These are phyloP conservation scores for Nemurella pictetii DNA, from an alignment of 2,888 invertebrate genomes.

Conservation along the genomic window DNA sequence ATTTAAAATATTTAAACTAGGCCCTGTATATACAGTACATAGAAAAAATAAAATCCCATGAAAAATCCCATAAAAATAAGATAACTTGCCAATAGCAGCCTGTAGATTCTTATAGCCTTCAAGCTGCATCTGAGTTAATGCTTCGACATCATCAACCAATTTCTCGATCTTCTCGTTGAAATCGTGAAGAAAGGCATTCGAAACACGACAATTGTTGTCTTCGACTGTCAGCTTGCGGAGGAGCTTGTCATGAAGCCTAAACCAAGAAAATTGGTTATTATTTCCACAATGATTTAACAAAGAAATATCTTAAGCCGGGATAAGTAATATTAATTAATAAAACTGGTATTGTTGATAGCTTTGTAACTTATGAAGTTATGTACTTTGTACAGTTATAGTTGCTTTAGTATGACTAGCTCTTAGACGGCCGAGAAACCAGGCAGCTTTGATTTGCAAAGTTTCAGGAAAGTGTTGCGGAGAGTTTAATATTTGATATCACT, in stretches of 20 bases:
- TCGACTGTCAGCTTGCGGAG: slow-evolving; percentile 54
- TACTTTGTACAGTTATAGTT: too few species aligned
- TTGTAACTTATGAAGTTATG: too few species aligned
- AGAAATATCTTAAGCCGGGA: too few species aligned
- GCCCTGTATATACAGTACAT: too few species aligned
- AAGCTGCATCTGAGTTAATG: slow-evolving; percentile 36
- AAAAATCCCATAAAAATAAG: too few species aligned
- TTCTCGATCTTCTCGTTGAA: slow-evolving; percentile 44
- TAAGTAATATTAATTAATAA: not conserved
- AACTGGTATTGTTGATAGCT: not conserved
- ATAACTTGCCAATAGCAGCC: slow-evolving; percentile 1
- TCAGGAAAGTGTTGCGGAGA: too few species aligned
- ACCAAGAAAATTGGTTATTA: too few species aligned
- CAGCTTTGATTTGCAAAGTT: too few species aligned
- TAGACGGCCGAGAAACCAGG: not conserved
- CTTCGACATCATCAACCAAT: slow-evolving; percentile 45
- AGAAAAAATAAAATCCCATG: too few species aligned
- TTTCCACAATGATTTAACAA: too few species aligned
- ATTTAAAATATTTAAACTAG: too few species aligned
- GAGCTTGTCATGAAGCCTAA: slow-evolving; percentile 64
- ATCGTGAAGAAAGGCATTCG: slow-evolving; percentile 44
- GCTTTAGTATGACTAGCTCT: not conserved
- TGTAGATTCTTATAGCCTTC: not conserved
- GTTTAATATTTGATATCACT: too few species aligned
- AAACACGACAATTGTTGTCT: slow-evolving; percentile 30